Percentiles rank a stretch among this genome's conserved stretches.
Evolutionary conservation across 2,888 invertebrate genomes (phyloP).

Genomic region (Meganola albula): DNA sequence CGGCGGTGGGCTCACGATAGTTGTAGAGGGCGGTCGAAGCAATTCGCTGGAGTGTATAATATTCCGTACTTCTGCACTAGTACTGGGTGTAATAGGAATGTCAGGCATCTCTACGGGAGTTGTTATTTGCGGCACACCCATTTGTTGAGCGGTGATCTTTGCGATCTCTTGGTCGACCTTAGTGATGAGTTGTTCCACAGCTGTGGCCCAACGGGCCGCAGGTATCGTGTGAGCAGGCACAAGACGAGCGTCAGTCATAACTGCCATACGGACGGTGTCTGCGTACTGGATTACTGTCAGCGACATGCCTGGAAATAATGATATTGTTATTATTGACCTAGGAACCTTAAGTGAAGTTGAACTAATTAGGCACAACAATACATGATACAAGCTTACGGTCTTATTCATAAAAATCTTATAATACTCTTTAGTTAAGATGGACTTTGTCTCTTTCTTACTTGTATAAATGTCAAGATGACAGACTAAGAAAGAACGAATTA

Average conservation of each 20-base stretch:
- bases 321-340: too few relatives aligned
- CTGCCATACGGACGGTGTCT: slow-evolving; percentile 79
- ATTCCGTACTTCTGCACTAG: slow-evolving; percentile 8
- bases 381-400: too few relatives aligned
- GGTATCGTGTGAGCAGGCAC: slow-evolving; percentile 80
- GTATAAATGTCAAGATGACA: too few relatives aligned
- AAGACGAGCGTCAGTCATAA: slow-evolving; percentile 85
- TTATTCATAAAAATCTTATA: too few relatives aligned
- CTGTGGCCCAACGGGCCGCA: slow-evolving; percentile 61
- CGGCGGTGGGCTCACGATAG: slow-evolving; percentile 53
- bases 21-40: slow-evolving; percentile 44
- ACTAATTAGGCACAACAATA: too few relatives aligned
- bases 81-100: too few relatives aligned
- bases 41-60: slow-evolving; percentile 19
- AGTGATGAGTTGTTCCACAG: slow-evolving; percentile 54
- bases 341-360: too few relatives aligned
- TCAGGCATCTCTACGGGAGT: slow-evolving; percentile 30
- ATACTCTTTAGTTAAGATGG: too few relatives aligned
- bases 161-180: slow-evolving; percentile 63
- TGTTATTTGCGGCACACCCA: slow-evolving; percentile 35
- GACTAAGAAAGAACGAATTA: too few relatives aligned
- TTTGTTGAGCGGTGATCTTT: slow-evolving; percentile 47
- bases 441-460: too few relatives aligned
- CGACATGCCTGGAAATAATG: slow-evolving; percentile 79
- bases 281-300: slow-evolving; percentile 83